Base-by-base conservation (phyloP, 2,888 invertebrate genomes). In the Drosophila mimica region DNA sequence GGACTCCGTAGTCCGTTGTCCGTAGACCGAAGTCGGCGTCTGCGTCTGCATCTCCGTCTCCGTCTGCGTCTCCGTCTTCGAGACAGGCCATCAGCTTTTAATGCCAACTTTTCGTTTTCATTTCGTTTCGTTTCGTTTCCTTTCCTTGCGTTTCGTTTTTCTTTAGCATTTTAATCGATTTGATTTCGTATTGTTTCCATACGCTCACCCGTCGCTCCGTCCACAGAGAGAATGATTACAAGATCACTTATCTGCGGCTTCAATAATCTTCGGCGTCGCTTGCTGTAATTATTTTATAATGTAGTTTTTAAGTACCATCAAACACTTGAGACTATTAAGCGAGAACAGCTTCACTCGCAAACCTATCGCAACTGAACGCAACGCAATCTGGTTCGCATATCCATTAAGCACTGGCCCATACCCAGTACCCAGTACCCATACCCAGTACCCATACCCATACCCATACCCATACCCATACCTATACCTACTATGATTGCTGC, bases 281-380 rank as follows among this genome's bases (percentile, higher is more conserved):
- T 59, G 79, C 77, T 80, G 86, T 88, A 88, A 85, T 85, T 85
- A 85, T 85, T 85, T 85, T 86, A 87, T 87, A 86, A 89, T 86
- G 89, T 87, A 89, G 81, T 87, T 87, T 85, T 87, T 87, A 89
- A 86, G 85, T 86, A 89, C 80, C 85, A 80, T 89, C 88, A 89
- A 89, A 87, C 89, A 89, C 87, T 89, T 87, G 82, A 89, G 88
- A 84, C 88, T 87, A 86, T 84, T 81, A 83, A 72, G 80, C 85
- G 77, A 80, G 78, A 85, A 85, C 76, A 66, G 76, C 65, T 63
- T n/a, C 72, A 60, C 48, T 62, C 36, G 17, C 36, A 34, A 20
- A 67, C 38, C 71, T 70, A 70, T 64, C 54, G 48, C 53, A 65
- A 36, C 40, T 40, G 33, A 51, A n/a, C 60, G 51, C 68, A 57